phyloP scores from a whole-genome alignment of 2,113 vertebrate species.

The Cyprinodon brontotheroides region DNA sequence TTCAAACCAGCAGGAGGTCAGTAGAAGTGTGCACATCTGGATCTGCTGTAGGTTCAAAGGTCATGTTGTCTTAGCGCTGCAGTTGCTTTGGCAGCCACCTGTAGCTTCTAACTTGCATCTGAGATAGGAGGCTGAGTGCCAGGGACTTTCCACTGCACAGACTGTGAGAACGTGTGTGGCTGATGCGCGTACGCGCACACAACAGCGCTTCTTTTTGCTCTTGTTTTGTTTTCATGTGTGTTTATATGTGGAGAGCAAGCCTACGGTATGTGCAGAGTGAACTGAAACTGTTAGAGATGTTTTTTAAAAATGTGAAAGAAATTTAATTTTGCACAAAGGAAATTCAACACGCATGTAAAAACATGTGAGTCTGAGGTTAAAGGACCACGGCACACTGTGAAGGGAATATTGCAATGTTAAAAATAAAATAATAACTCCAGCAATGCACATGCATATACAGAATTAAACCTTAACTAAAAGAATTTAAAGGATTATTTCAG shows the following conservation, averaged over 20 bases:
- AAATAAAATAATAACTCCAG: too few relatives aligned
- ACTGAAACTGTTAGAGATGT: not conserved
- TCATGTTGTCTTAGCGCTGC: constrained; percentile 20
- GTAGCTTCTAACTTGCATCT: constrained; percentile 35
- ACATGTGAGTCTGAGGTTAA: not conserved
- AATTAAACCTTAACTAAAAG: not conserved
- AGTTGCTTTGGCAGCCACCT: constrained; percentile 50
- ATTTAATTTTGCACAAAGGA: not conserved
- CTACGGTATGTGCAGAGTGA: constrained; percentile 23
- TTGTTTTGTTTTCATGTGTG: constrained; percentile 36
- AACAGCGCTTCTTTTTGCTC: constrained; percentile 31
- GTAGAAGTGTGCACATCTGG: not conserved
- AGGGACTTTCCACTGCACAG: constrained; percentile 71
- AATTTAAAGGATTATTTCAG: not conserved
- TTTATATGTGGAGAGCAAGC: constrained; percentile 42
- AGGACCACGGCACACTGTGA: not conserved
- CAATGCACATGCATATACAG: not conserved
- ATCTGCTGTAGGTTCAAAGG: constrained; percentile 14
- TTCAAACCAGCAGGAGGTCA: constrained; percentile 1
- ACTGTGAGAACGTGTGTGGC: not conserved
- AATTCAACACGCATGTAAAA: not conserved
- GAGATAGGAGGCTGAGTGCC: constrained; percentile 52
- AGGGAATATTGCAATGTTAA: not conserved
- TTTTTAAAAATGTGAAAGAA: not conserved
- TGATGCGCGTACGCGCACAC: not conserved